Evolutionary conservation across 2,888 invertebrate genomes (phyloP).

Genomic region (Plebejus melissa): DNA sequence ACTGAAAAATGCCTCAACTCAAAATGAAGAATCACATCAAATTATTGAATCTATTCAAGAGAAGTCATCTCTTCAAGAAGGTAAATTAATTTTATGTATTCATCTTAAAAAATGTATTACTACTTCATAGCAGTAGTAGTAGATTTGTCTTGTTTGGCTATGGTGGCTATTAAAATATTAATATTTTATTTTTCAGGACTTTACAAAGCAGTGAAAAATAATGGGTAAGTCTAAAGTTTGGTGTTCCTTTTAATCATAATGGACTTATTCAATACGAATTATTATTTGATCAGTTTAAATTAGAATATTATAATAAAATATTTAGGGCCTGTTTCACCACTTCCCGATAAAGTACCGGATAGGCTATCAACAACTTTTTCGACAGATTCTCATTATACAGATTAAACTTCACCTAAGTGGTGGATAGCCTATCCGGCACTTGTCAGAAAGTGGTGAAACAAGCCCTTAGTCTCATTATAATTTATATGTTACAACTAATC

Average conservation of each 20-base stretch:
- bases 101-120: not conserved
- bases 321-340: not conserved
- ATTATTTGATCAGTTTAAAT: not conserved
- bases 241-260: no score
- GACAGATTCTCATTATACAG: no score
- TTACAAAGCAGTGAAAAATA: conserved; percentile 55
- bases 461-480: not conserved
- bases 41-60: not conserved
- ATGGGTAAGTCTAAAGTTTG: conserved; percentile 50
- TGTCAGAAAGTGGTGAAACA: no score
- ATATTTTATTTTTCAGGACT: conserved; percentile 51
- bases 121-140: not conserved
- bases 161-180: not conserved
- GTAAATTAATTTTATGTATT: not conserved
- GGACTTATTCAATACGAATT: not conserved
- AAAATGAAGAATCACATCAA: not conserved
- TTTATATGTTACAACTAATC: not conserved
- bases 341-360: no score
- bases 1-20: not conserved
- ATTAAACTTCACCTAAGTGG: no score
- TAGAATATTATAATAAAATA: not conserved
- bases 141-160: not conserved
- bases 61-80: not conserved
- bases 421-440: no score
- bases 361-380: no score